phyloP scores from a whole-genome alignment of 2,797 vertebrate species.

The Microhierax caerulescens region DNA sequence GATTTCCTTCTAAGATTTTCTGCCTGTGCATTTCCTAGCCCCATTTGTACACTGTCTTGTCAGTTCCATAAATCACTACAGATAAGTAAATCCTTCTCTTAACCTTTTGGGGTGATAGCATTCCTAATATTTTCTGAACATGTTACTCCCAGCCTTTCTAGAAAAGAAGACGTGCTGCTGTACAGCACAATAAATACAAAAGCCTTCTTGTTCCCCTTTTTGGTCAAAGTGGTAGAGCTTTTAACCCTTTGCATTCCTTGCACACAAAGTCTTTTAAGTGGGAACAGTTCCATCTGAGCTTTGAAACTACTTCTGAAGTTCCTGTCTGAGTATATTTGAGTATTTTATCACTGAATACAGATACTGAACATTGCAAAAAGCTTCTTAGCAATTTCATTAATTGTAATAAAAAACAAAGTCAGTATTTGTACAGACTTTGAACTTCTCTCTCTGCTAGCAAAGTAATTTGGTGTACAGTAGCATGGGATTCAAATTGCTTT shows the following conservation, averaged over 20 bases:
- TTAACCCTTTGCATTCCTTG: neutral
- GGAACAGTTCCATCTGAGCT: neutral
- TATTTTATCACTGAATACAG: neutral
- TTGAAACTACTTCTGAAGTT: neutral
- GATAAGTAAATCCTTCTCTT: conserved; percentile 73
- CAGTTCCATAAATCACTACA: conserved; percentile 70
- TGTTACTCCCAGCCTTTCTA: neutral
- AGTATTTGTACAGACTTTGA: neutral
- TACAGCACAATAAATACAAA: conserved; percentile 16
- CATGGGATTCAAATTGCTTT: neutral
- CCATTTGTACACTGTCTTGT: conserved; percentile 44
- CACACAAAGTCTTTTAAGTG: neutral
- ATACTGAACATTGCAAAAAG: neutral
- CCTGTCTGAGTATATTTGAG: neutral
- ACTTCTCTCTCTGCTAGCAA: neutral
- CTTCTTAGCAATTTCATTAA: neutral
- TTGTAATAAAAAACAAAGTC: neutral
- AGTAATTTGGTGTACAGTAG: neutral
- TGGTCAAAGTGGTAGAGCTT: neutral
- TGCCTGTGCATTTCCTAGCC: conserved; percentile 32
- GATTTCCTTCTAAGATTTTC: conserved; percentile 63
- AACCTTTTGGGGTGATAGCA: conserved; percentile 59
- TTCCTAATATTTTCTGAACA: conserved; percentile 55
- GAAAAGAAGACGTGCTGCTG: neutral
- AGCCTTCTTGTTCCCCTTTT: neutral